Conservation (phyloP, 1,140 invertebrate species). For the Gonioctena quinquepunctata region DNA sequence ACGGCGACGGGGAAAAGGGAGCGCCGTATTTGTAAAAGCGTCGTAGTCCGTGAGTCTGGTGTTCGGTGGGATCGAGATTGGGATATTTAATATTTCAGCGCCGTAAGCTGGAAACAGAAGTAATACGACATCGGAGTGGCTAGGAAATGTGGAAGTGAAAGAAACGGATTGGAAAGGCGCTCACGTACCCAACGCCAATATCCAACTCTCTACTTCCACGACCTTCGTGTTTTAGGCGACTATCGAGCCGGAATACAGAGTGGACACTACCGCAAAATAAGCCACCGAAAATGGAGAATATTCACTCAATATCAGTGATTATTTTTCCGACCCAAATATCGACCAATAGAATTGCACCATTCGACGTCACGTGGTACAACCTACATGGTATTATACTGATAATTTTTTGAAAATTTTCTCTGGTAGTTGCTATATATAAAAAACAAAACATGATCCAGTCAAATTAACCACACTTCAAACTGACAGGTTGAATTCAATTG, state of each 20-base stretch:
- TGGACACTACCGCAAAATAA: no score
- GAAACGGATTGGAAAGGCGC: constrained; percentile 41
- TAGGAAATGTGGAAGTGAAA: constrained; percentile 31
- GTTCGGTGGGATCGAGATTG: not conserved
- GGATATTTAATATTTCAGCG: constrained; percentile 43
- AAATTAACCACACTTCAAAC: no score
- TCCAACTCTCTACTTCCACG: constrained; percentile 29
- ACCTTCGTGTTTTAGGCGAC: not conserved
- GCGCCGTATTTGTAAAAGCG: constrained; percentile 14
- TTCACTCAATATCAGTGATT: no score
- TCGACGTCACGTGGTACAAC: no score
- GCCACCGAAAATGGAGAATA: no score
- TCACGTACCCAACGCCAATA: constrained; percentile 42
- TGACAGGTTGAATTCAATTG: no score
- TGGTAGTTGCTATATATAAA: no score
- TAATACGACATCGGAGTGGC: constrained; percentile 36
- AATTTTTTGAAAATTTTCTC: no score
- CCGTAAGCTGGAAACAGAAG: constrained; percentile 45
- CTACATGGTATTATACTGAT: no score
- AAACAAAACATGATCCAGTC: no score
- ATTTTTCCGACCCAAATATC: no score
- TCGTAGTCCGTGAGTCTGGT: not conserved
- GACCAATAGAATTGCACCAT: no score
- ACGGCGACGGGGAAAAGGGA: not conserved
- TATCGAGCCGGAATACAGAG: not conserved